Evolutionary conservation across 1,140 invertebrate species (phyloP), one percentile per base, ranked within the genome.

Genomic region (Bicyclus anynana): DNA sequence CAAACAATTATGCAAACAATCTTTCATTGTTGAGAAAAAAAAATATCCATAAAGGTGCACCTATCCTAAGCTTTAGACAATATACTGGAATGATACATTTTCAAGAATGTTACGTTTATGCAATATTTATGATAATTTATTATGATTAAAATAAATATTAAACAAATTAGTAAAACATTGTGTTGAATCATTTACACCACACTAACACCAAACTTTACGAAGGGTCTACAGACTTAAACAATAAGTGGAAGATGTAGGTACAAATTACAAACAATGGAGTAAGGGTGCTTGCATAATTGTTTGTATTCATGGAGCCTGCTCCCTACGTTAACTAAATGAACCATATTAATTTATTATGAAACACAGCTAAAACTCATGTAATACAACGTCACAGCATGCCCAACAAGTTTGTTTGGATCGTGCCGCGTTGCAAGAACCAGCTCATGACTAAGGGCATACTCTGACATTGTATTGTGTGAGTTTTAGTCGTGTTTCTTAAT

Each of bases 81-180:
- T 84, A 84, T 61, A 85, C 70, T 87, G 84, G 84, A 87, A 87
- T 87, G 84, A 86, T 86, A 84, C 70, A 77, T 84, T 84, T 77
- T 80, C 70, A 80, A 85, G 84, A 87, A 87, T 85, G 84, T 87
- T 78, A 74, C 73, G 73, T 84, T 83, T 57, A 74, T 75, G 74
- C 65, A 75, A 74, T 74, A 77, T 70, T 75, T 72, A 74, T 61
- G 72, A 70, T 69, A 74, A 72, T 77, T 70, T 65, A 65, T 71
- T 70, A 70, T 68, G 48, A 68, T 65, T 67, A 73, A 71, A 67
- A 67, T 65, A 62, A 64, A 69, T 67, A 65, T 62, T 62, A 57
- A 65, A 59, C 55, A 66, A 74, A 71, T 67, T 58, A 68, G 59
- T 60, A 69, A 59, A 67, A 70, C 59, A 62, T 70, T 62, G 59